Conservation (phyloP, 2,797 vertebrate genomes). For the Dermochelys coriacea region DNA sequence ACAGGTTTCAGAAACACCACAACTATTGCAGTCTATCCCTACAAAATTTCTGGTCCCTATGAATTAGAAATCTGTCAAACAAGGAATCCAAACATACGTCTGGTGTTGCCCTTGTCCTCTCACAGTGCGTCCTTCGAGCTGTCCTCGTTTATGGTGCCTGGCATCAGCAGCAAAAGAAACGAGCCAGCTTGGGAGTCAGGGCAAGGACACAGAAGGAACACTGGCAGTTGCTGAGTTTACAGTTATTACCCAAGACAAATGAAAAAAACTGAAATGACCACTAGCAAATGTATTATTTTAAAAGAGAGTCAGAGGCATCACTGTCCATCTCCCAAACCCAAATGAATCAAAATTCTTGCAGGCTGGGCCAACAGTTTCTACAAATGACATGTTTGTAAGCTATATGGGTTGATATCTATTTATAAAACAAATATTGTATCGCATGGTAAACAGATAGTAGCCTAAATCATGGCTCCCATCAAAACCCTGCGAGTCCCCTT, state of each 20-base stretch:
- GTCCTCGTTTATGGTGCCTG: neutral
- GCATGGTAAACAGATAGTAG: neutral
- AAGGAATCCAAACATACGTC: neutral
- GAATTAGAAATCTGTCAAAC: neutral
- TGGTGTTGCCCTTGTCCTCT: neutral
- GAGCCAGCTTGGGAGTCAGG: neutral
- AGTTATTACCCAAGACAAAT: neutral
- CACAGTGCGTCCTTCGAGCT: fast-evolving
- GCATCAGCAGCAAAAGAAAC: neutral
- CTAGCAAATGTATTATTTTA: neutral
- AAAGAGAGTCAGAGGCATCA: neutral
- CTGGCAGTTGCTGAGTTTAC: neutral
- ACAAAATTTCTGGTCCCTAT: neutral
- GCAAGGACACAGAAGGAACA: neutral
- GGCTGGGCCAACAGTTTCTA: neutral
- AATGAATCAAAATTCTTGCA: neutral
- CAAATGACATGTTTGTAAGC: neutral
- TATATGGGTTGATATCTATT: neutral
- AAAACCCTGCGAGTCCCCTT: neutral
- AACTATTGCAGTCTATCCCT: neutral
- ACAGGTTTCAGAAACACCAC: neutral
- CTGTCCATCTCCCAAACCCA: fast-evolving
- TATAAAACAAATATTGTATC: neutral
- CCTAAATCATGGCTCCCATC: neutral
- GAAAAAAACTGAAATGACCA: neutral